Evolutionary conservation across 2,797 vertebrate species (phyloP).

Genomic region (Synanceia verrucosa): DNA sequence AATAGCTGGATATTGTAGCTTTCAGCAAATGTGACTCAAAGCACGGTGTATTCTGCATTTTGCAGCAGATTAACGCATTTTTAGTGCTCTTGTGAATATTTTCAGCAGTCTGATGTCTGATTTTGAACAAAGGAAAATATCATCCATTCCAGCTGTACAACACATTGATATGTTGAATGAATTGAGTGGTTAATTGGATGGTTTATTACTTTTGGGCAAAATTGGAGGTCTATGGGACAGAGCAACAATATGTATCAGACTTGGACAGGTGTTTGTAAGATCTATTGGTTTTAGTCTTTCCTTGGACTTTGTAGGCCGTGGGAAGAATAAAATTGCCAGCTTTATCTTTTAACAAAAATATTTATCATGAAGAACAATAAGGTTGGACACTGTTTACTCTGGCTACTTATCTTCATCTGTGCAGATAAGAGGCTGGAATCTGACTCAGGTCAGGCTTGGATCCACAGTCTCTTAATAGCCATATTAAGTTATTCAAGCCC

Average conservation of each 20-base stretch:
- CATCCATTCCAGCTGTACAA: background rate
- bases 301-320: background rate
- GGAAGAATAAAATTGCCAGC: background rate
- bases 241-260: background rate
- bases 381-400: background rate
- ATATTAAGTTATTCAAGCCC: conserved; percentile 47
- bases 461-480: conserved; percentile 34
- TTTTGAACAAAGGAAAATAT: background rate
- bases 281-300: background rate
- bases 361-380: background rate
- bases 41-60: background rate
- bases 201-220: background rate
- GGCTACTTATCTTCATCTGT: conserved; percentile 8
- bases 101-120: background rate
- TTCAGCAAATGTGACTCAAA: conserved; percentile 1
- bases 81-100: background rate
- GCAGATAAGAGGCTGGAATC: conserved; percentile 12
- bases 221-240: background rate
- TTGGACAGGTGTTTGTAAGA: background rate
- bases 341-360: background rate
- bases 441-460: conserved; percentile 12
- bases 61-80: background rate
- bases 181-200: no score
- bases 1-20: background rate
- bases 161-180: background rate